Base-by-base conservation (phyloP, 1,140 invertebrate species). In the Drosophila mayri region DNA sequence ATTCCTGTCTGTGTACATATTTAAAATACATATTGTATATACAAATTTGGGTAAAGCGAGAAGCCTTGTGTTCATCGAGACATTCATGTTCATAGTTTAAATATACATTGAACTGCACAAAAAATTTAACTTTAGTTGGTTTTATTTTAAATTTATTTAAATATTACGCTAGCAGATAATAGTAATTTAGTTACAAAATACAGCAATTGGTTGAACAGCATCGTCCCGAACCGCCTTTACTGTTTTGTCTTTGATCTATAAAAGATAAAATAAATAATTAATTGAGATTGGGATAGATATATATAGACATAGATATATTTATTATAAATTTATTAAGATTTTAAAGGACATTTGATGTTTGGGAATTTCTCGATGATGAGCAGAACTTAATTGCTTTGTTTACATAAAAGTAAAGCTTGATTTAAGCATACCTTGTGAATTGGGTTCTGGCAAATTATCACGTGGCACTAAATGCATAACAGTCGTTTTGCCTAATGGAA, bases 381-480 rank as follows among this genome's bases (percentile, higher is more conserved):
- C 22, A 22, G 22, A 25, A 25, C 25, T 25, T 4, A 3, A 25
- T 25, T 25, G 25, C 2, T 4, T 2, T 25, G 0, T 25, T 3
- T 4, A 3, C 25, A 25, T 4, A 18, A 0, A 18, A 54, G 5
- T 22, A 49, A 16, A 7, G 16, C 25, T 0, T 10, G 7, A 18
- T 46, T 8, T 11, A 16, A 35, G 3, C 46, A 37, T 94, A 99
- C 98, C 98, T 96, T 98, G 98, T 93, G 98, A 98, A 94, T 99
- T 99, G 81, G 99, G 98, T 94, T 99, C 98, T 86, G 99, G 99
- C 93, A 99, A 95, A 94, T 99, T 99, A 95, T 99, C 99, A 94
- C 99, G 95, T 79, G 99, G 98, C 92, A 99, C 98, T 83, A 99
- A 95, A 95, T 99, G 99, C 99, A 99, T 99, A 90, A 99, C 99